These are phyloP conservation scores for Heterotilapia buettikoferi DNA, from an alignment of 2,113 vertebrate species.

Conservation along the genomic window DNA sequence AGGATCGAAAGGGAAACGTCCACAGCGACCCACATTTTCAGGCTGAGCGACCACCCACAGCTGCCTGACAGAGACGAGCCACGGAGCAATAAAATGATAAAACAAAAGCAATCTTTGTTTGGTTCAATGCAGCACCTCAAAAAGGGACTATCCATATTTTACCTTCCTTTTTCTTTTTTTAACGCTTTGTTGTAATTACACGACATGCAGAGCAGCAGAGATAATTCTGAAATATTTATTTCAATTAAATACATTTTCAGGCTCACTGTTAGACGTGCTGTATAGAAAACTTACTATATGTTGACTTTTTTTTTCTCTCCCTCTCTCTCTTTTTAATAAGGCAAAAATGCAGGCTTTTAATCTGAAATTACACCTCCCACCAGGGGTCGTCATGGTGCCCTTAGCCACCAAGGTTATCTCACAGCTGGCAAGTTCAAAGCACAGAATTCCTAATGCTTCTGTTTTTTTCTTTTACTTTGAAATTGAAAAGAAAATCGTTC, in stretches of 20 bases:
- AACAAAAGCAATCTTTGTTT: slow-evolving; percentile 19
- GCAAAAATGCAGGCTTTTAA: not conserved
- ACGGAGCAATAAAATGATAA: slow-evolving; percentile 4
- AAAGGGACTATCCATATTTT: not conserved
- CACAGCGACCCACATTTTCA: slow-evolving; percentile 1
- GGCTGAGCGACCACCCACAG: slow-evolving; percentile 44
- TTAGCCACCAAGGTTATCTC: slow-evolving; percentile 17
- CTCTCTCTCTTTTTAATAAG: not conserved
- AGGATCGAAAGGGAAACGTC: slow-evolving; percentile 43
- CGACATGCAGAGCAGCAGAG: not conserved
- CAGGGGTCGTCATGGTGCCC: slow-evolving; percentile 67
- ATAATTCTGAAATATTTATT: not conserved
- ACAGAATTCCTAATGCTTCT: not conserved
- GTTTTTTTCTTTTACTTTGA: not conserved
- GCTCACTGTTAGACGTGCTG: fast-evolving
- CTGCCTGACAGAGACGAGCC: not conserved
- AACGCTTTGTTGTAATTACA: not conserved
- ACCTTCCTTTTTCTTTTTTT: not conserved
- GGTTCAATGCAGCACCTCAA: not conserved
- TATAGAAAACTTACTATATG: not conserved
- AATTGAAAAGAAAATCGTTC: not conserved
- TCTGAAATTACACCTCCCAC: slow-evolving; percentile 34
- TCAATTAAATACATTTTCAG: not conserved
- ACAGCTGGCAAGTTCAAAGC: slow-evolving; percentile 1
- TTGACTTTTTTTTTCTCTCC: not conserved